Conservation (phyloP, 2,888 invertebrate species). For the Aporophyla lueneburgensis region DNA sequence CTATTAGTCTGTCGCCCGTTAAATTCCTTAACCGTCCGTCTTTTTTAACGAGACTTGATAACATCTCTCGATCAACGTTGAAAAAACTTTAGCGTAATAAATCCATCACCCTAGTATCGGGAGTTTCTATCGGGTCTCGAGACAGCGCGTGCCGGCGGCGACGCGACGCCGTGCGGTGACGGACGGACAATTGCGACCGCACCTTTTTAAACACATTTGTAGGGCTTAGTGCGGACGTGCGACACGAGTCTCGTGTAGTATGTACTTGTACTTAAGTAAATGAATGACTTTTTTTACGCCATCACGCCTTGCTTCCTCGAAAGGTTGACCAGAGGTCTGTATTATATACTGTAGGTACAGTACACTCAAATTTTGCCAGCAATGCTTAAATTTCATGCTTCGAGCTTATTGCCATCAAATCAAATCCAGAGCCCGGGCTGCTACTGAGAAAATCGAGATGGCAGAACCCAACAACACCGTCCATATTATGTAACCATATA, state of each 20-base stretch:
- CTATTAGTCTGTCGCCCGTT: not conserved
- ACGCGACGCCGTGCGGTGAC: constrained; percentile 28
- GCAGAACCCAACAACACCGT: not conserved
- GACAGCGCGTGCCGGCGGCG: constrained; percentile 18
- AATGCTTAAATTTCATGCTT: not conserved
- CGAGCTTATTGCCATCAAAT: not conserved
- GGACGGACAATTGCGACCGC: constrained; percentile 31
- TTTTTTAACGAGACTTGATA: constrained; percentile 25
- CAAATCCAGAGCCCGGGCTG: not conserved
- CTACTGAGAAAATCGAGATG: not conserved
- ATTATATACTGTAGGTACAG: too few relatives aligned
- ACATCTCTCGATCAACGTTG: constrained; percentile 6
- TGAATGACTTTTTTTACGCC: not conserved
- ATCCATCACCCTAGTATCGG: constrained; percentile 50
- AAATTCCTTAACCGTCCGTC: not conserved
- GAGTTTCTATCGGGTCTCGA: constrained; percentile 20
- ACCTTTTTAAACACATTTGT: constrained; percentile 7
- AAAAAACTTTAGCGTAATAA: constrained; percentile 51
- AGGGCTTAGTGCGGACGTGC: not conserved
- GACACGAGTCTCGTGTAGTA: not conserved
- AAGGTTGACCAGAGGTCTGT: not conserved
- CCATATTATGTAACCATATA: not conserved
- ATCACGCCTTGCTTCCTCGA: not conserved
- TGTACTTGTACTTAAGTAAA: not conserved
- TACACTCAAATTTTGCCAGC: not conserved